Evolutionary conservation across 2,888 invertebrate species (phyloP).

Genomic region (Heteromyza rotundicornis): DNA sequence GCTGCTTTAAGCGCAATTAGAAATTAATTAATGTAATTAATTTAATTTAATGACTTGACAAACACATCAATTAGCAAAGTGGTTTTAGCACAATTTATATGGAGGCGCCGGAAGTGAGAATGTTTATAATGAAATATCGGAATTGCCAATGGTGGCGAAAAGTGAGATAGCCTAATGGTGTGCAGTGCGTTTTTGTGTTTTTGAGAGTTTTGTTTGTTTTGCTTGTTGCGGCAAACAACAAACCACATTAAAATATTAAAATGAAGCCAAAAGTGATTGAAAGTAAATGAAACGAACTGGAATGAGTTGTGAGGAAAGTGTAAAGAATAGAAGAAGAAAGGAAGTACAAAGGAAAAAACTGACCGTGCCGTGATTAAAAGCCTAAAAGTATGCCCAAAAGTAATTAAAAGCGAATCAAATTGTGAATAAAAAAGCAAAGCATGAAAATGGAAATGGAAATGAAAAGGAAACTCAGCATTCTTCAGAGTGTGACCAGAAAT

Average conservation of each 20-base stretch:
- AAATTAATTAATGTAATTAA: constrained; percentile 55
- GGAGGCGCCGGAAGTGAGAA: too few species aligned
- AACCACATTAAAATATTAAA: constrained; percentile 56
- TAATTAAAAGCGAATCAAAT: constrained; percentile 51
- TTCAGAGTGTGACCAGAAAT: constrained; percentile 37
- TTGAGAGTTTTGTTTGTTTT: background rate
- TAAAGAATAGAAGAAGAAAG: constrained; percentile 5
- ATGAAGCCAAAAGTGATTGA: constrained; percentile 53
- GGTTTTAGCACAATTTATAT: constrained; percentile 16
- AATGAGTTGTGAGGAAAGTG: too few species aligned
- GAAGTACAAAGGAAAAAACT: background rate
- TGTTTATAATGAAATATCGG: constrained; percentile 21
- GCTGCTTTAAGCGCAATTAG: background rate
- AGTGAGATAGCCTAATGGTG: constrained; percentile 2
- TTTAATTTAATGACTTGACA: constrained; percentile 55
- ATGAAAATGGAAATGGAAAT: constrained; percentile 31
- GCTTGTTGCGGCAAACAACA: background rate
- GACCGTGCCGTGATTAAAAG: constrained; percentile 2
- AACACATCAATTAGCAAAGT: constrained; percentile 50
- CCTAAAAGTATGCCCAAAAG: constrained; percentile 38
- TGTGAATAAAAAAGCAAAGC: background rate
- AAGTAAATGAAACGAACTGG: constrained; percentile 41
- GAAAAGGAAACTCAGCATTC: too few species aligned
- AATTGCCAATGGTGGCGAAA: constrained; percentile 24
- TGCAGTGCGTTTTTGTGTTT: too few species aligned